Base-by-base conservation (phyloP, 2,113 vertebrate genomes). In the Macrotus californicus region DNA sequence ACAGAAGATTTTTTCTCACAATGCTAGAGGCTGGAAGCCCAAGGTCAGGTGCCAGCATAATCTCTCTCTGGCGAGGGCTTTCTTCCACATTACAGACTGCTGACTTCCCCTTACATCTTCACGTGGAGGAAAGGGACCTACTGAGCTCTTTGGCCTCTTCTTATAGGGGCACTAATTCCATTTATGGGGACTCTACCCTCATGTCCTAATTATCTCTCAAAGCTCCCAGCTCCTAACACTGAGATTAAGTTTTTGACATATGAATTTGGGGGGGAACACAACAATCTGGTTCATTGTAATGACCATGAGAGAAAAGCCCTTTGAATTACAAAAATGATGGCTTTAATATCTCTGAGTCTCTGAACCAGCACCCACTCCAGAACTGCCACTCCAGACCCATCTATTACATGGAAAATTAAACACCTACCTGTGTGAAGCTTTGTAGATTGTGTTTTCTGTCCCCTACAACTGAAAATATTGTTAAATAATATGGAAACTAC, bases 31-130 rank as follows among this genome's bases (percentile, higher is more conserved):
- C 85, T 54, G 43, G 1, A 82, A 73, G 36, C 54, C 36, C 0
- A 1, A 34, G 31, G 1, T 41, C n/a, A 81, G 14, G 6, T 3
- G 11, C 54, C 46, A 22, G 36, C 4, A n/a, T 36, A 2, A 0
- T 43, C 67, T 82, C 34, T 54, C 48, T 61, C 90, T 50, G 52
- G 52, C 7, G 69, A 72, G 41, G 31, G 41, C 79, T 39, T 31
- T 64, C 43, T 82, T 59, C 34, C 29, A 29, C 5, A 14, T 59
- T 59, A 43, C 48, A 12, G 48, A 29, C 15, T 31, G 89, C 41
- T 2, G 3, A 36, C 79, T 39, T 48, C 31, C 18, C 50, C 15
- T 31, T 5, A 13, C 46, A 10, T 39, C 34, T n/a, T 73, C 67
- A 8, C 3, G 5, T 3, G 7, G 15, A 43, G 43, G 19, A 31